Evolutionary conservation across 2,888 invertebrate genomes (phyloP).

Genomic region (Lasioglossum leucozonium): DNA sequence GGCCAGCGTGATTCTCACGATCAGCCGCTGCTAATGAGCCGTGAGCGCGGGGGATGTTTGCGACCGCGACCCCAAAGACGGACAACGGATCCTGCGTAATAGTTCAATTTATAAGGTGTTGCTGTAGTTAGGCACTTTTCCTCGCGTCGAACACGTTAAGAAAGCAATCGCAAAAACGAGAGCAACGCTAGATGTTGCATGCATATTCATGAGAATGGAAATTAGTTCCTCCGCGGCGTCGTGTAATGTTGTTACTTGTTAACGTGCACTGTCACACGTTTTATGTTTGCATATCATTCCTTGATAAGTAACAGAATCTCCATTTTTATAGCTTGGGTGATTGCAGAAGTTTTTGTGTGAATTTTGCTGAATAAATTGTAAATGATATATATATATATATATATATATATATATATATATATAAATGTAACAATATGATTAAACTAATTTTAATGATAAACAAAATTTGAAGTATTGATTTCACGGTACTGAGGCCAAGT

Average conservation of each 20-base stretch:
- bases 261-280: not conserved
- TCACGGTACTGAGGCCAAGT: no score
- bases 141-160: not conserved
- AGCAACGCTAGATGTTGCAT: not conserved
- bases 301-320: not conserved
- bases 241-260: not conserved
- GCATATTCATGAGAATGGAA: not conserved
- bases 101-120: not conserved
- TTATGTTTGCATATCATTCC: not conserved
- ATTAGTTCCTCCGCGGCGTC: not conserved
- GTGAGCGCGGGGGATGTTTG: constrained; percentile 25
- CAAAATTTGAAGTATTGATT: no score
- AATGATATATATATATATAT: no score
- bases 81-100: not conserved
- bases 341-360: not conserved
- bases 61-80: not conserved
- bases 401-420: no score
- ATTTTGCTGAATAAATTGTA: not conserved
- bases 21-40: constrained; percentile 46
- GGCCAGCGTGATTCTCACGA: constrained; percentile 33
- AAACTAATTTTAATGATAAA: no score
- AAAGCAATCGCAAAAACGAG: not conserved
- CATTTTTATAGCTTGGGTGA: not conserved
- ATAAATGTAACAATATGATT: no score
- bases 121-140: not conserved